Evolutionary conservation across 2,797 vertebrate genomes (phyloP).

Genomic region (Eospalax fontanierii): DNA sequence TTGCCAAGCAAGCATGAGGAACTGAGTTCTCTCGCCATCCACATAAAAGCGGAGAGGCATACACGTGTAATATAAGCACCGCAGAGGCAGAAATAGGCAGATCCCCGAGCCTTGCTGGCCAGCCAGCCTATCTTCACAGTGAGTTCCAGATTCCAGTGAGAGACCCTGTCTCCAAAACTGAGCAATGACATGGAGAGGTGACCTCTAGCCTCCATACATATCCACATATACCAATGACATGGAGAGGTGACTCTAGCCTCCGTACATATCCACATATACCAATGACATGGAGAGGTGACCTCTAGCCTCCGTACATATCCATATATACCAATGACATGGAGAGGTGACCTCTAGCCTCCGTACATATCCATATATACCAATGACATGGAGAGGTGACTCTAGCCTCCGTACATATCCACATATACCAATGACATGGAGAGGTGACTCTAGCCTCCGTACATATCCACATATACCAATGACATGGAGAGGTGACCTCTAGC

Average conservation of each 20-base stretch:
- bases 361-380: too few species aligned
- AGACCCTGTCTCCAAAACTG: neutral
- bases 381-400: neutral
- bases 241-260: too few species aligned
- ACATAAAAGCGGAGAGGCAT: neutral
- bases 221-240: neutral
- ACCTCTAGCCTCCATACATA: too few species aligned
- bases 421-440: neutral
- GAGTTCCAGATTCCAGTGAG: neutral
- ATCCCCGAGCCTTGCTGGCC: neutral
- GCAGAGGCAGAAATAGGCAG: neutral
- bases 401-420: too few species aligned
- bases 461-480: neutral
- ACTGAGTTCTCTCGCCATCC: neutral
- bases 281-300: neutral
- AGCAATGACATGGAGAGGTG: neutral
- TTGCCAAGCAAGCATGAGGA: neutral
- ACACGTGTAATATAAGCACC: neutral
- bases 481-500: neutral
- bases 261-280: too few species aligned
- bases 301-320: too few species aligned
- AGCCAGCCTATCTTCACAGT: neutral
- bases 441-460: too few species aligned
- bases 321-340: neutral
- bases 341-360: too few species aligned